Evolutionary conservation across 2,888 invertebrate species (phyloP).

Genomic region (Hemicrepidius hirtus): DNA sequence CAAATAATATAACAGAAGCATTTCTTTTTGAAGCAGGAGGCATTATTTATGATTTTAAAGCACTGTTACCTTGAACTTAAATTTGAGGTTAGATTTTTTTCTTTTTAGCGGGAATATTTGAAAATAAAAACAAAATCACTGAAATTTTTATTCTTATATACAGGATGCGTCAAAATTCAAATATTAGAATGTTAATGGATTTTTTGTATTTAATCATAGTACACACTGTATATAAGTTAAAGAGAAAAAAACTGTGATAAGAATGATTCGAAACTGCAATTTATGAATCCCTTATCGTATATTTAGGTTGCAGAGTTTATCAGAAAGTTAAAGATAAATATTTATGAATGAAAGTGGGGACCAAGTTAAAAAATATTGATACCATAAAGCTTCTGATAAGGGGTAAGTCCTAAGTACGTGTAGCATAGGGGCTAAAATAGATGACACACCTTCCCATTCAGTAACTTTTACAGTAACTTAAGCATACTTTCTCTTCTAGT

Average conservation of each 20-base stretch:
- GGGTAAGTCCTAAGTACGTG: not conserved
- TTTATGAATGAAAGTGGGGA: conserved; percentile 19
- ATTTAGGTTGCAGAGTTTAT: not conserved
- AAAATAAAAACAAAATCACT: too few species aligned
- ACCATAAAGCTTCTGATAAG: not conserved
- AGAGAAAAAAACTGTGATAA: too few species aligned
- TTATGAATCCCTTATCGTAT: not conserved
- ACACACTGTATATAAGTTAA: too few species aligned
- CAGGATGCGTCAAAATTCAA: too few species aligned
- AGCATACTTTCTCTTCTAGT: not conserved
- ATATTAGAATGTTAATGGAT: too few species aligned
- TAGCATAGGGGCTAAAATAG: conserved; percentile 3
- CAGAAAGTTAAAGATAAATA: not conserved
- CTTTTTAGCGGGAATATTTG: too few species aligned
- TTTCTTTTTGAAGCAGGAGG: conserved; percentile 42
- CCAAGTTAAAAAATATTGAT: not conserved
- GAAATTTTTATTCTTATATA: too few species aligned
- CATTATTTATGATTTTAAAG: conserved; percentile 26
- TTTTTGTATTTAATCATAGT: too few species aligned
- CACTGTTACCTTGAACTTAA: too few species aligned
- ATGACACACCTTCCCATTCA: conserved; percentile 15
- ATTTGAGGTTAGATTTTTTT: too few species aligned
- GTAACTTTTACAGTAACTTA: conserved; percentile 11
- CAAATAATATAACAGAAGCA: conserved; percentile 41
- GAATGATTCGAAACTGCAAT: too few species aligned